Conservation (phyloP, 2,888 invertebrate genomes). For the Odontomyia ornata region DNA sequence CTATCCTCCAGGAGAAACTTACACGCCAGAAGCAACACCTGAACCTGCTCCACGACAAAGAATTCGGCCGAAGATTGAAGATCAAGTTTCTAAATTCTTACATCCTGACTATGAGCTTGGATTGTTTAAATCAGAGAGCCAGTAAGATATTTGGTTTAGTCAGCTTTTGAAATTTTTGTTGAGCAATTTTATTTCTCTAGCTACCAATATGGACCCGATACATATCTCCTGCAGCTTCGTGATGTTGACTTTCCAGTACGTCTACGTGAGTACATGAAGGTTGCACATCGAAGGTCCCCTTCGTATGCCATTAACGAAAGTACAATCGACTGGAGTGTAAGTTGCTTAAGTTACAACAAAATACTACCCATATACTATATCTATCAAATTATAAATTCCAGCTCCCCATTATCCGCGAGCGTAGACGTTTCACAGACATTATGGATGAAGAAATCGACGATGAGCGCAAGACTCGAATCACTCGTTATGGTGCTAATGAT, state of each 20-base stretch:
- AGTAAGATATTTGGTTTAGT: constrained; percentile 69
- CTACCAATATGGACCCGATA: constrained; percentile 96
- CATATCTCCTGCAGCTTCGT: constrained; percentile 90
- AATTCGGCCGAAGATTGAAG: constrained; percentile 72
- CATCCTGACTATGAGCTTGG: constrained; percentile 87
- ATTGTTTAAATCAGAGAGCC: constrained; percentile 82
- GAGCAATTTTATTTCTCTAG: constrained; percentile 64
- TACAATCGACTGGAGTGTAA: constrained; percentile 81
- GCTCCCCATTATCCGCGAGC: constrained; percentile 88
- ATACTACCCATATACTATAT: not conserved
- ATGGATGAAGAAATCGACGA: constrained; percentile 97
- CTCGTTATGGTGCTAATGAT: constrained; percentile 76
- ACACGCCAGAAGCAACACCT: constrained; percentile 82
- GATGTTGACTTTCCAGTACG: constrained; percentile 96
- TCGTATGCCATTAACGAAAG: constrained; percentile 76
- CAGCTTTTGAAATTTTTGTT: too few relatives aligned
- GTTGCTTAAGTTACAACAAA: constrained; percentile 53
- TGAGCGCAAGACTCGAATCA: constrained; percentile 83
- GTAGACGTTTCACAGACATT: constrained; percentile 90
- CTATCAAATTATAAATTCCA: too few relatives aligned
- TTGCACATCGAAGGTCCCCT: constrained; percentile 81
- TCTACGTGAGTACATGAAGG: constrained; percentile 92
- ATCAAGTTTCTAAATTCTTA: constrained; percentile 77
- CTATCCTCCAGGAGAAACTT: constrained; percentile 85
- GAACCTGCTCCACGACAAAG: constrained; percentile 66